Evolutionary conservation across 2,888 invertebrate species (phyloP), one percentile per base, ranked within the genome.

Genomic region (Diarsia brunnea): DNA sequence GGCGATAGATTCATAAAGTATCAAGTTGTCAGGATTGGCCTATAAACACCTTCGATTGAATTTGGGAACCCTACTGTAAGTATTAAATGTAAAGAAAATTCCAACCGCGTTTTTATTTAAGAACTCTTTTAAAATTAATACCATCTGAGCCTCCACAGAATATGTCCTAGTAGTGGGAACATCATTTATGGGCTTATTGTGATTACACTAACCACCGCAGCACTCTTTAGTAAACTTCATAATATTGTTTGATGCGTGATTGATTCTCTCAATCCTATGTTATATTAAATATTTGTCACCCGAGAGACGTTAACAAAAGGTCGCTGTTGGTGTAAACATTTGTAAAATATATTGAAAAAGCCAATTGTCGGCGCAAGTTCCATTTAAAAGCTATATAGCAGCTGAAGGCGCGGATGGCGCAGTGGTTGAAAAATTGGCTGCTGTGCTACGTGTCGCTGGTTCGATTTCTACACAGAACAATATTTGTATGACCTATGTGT

Each of bases 1-100:
- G 21, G 45, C 19, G 10, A 45, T 67, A 51, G 21, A 53, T 82
- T 67, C 38, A 12, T 31, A 61, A 47, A 77, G 82, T 70, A 70
- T 76, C 63, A 70, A 80, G 69, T 64, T 16, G 21, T 76, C 38
- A 7, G 51, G 63, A 16, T 45, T 7, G 8, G 0, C 0, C 24
- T 55, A 61, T 76, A 69, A 55, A 21, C 16, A 16, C 7, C 12
- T 8, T 21, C 16, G 43, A 16, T 45, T 55, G 14, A 45, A 45
- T 38, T 61, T 2, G 3, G 19, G 4, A 27, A 8, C 0, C 0
- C 8, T 27, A 27, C 0, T 58, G 16, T 0, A 10, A 58, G 27
- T 24, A 14, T n/a, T 11, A n/a, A 55, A 24, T 55, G 5, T n/a
- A 12, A 5, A 38, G 0, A 38, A 38, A 61, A 31, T 21, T 31